These are phyloP conservation scores for Torymus texanus DNA, from an alignment of 2,888 invertebrate genomes.

Conservation along the genomic window DNA sequence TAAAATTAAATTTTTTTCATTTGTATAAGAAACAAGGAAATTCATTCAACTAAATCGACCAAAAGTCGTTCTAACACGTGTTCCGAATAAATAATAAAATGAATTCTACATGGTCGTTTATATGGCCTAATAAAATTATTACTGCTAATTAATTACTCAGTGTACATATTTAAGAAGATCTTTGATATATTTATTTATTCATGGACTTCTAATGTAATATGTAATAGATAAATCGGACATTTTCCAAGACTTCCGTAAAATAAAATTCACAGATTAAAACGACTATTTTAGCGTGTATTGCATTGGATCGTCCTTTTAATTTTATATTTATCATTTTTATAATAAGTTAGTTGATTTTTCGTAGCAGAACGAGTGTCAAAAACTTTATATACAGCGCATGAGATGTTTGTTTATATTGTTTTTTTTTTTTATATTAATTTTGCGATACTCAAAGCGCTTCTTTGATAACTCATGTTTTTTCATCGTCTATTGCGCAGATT, in stretches of 20 bases:
- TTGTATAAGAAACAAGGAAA: slow-evolving; percentile 4
- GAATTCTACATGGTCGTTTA: slow-evolving; percentile 37
- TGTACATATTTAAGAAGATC: slow-evolving; percentile 48
- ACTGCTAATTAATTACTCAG: slow-evolving; percentile 41
- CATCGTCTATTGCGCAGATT: not conserved
- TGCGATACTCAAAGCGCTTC: slow-evolving; percentile 35
- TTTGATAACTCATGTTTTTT: slow-evolving; percentile 11
- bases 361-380: not conserved
- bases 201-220: slow-evolving; percentile 50
- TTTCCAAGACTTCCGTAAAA: slow-evolving; percentile 7
- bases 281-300: slow-evolving; percentile 20
- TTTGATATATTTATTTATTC: slow-evolving; percentile 56
- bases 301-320: slow-evolving; percentile 36
- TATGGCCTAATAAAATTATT: slow-evolving; percentile 2
- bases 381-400: slow-evolving; percentile 6
- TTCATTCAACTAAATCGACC: slow-evolving; percentile 11
- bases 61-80: slow-evolving; percentile 28
- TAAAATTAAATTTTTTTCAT: slow-evolving; percentile 16
- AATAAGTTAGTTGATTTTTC: slow-evolving; percentile 7
- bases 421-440: slow-evolving; percentile 43
- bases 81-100: slow-evolving; percentile 37
- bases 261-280: slow-evolving; percentile 18
- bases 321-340: slow-evolving; percentile 32
- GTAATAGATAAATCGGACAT: slow-evolving; percentile 35
- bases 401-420: slow-evolving; percentile 20